These are phyloP conservation scores for Tenualosa thibaudeaui DNA, from an alignment of 2,797 vertebrate species.

Conservation along the genomic window DNA sequence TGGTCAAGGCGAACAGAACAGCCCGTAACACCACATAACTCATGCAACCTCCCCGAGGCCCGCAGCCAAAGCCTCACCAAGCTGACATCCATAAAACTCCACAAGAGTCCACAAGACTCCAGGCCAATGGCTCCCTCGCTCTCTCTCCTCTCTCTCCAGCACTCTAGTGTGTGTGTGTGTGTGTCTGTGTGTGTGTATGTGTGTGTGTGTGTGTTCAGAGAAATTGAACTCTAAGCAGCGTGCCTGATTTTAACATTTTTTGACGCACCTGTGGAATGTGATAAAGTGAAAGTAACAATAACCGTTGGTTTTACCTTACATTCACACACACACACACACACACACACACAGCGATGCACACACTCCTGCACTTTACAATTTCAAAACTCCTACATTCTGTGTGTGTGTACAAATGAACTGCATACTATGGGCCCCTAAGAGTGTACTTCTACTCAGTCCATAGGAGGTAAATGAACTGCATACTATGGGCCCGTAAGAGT, in stretches of 20 bases:
- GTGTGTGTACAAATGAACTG: background rate
- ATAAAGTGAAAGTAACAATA: conserved; percentile 28
- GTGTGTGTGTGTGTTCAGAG: too few species aligned
- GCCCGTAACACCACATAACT: background rate
- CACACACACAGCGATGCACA: background rate
- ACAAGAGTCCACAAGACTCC: background rate
- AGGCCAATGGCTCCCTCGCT: background rate
- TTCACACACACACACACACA: background rate
- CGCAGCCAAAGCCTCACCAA: background rate
- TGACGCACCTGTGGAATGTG: background rate
- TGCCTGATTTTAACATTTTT: background rate
- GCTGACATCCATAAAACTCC: background rate
- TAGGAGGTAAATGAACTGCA: too few species aligned
- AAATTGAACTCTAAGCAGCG: background rate
- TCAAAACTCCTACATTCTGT: background rate
- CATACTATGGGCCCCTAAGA: too few species aligned
- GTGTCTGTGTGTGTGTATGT: too few species aligned
- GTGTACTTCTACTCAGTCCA: too few species aligned
- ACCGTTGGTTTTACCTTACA: background rate
- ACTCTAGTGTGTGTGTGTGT: too few species aligned
- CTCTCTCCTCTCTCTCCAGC: too few species aligned
- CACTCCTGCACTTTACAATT: background rate
- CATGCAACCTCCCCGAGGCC: background rate
- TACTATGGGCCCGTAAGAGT: too few species aligned
- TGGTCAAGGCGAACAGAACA: background rate